Evolutionary conservation across 2,888 invertebrate species (phyloP).

Genomic region (Epirrhoe alternata): DNA sequence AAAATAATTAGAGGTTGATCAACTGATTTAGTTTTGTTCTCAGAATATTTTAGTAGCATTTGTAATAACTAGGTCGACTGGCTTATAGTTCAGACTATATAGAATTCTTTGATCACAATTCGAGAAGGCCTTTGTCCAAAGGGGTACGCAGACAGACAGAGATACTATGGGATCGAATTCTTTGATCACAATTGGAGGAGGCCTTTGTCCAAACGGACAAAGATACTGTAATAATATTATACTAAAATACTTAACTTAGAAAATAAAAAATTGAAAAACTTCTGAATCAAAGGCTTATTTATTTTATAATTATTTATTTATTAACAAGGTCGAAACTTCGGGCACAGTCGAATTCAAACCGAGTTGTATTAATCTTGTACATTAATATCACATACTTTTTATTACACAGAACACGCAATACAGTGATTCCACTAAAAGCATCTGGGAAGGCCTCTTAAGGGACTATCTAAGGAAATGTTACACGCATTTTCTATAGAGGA

Average conservation of each 20-base stretch:
- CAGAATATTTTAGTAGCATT: slow-evolving; percentile 26
- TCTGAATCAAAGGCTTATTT: no score
- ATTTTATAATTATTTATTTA: no score
- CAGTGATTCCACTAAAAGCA: slow-evolving; percentile 78
- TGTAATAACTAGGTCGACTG: slow-evolving; percentile 38
- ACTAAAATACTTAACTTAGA: no score
- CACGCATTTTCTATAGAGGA: slow-evolving; percentile 61
- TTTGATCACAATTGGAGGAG: no score
- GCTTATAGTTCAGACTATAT: no score
- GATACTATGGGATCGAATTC: no score
- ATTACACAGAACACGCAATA: slow-evolving; percentile 71
- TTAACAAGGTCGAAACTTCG: slow-evolving; percentile 44
- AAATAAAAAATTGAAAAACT: no score
- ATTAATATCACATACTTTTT: slow-evolving; percentile 66
- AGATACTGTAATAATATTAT: no score
- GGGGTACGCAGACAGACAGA: no score
- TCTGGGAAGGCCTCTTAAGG: slow-evolving; percentile 58
- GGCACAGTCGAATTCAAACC: slow-evolving; percentile 56
- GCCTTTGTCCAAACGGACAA: no score
- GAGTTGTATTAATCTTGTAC: slow-evolving; percentile 58
- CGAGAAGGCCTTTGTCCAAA: no score
- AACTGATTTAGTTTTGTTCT: slow-evolving; percentile 28
- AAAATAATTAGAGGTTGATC: slow-evolving; percentile 31
- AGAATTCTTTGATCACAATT: no score
- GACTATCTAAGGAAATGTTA: slow-evolving; percentile 51